Base-by-base conservation (phyloP, 1,140 invertebrate species). In the Sweltsa coloradensis region DNA sequence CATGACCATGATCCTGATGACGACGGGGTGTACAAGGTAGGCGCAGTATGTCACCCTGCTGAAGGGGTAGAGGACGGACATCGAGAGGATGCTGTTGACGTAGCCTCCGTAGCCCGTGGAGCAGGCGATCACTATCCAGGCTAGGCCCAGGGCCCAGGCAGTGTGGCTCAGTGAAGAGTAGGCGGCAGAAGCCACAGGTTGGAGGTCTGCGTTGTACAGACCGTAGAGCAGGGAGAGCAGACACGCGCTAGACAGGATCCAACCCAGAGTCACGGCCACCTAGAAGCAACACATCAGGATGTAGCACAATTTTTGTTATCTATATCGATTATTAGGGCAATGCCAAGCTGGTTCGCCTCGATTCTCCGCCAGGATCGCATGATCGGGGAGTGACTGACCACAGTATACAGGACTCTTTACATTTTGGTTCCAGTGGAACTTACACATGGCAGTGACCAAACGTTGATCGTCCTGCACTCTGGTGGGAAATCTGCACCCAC, bases 121-220 rank as follows among this genome's bases (percentile, higher is more conserved):
- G 58, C 89, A 94, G 1, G 88, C 89, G 47, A 92, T 74, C 6
- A 89, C 83, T 51, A 92, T 80, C 89, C 89, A 95, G 0, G 82
- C 74, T 13, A 93, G 61, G 16, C 78, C 76, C 5, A 89, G 54
- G 6, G 87, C 84, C 86, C 88, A 94, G 13, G 82, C 74, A 37
- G 82, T 84, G 60, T 92, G 83, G 46, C 85, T 89, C 9, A 90
- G 64, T 1, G 87, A 81, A 54, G 81, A 85, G 63, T 92, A 93
- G 2, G 82, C 72, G 9, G 89, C 85, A 1, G 80, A 81, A 2
- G 73, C 71, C 2, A 75, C 58, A n/a, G 77, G 75, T 21, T 73
- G 70, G 41, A 89, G 64, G 60, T 84, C 72, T 6, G 75, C 68
- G 52, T 77, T 74, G 59, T 87, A 85, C 3, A 88, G 65, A 1